Conservation (phyloP, 92 coral and sea anemone species). For the Muricea muricata region DNA sequence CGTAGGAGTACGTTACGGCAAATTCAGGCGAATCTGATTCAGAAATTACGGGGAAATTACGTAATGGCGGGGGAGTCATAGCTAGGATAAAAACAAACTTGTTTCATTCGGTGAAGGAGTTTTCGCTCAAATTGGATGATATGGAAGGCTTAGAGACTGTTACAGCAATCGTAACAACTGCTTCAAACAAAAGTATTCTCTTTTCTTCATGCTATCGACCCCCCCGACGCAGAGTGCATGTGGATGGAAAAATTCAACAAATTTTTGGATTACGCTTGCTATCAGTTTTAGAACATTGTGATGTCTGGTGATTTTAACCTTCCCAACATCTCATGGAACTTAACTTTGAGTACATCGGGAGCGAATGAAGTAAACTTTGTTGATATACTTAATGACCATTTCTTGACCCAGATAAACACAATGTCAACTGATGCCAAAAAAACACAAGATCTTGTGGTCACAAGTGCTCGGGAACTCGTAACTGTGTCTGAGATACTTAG, state of each 20-base stretch:
- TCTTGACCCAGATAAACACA: background rate
- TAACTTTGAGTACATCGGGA: background rate
- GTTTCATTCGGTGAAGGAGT: background rate
- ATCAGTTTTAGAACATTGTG: no score
- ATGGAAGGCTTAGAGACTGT: no score
- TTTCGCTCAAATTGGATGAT: background rate
- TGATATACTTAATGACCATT: background rate
- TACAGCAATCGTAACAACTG: no score
- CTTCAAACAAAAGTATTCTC: no score
- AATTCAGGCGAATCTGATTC: no score
- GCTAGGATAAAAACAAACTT: background rate
- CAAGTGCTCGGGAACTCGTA: no score
- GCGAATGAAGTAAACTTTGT: no score
- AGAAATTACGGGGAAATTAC: no score
- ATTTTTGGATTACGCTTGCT: background rate
- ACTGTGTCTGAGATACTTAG: background rate
- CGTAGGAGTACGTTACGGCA: no score
- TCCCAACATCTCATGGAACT: background rate
- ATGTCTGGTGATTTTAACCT: no score
- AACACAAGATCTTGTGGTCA: conserved; percentile 22
- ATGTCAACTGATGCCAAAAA: background rate
- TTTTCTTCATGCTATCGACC: no score
- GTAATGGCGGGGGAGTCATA: background rate
- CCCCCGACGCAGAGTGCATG: background rate
- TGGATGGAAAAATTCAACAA: conserved; percentile 7